Evolutionary conservation across 2,888 invertebrate species (phyloP), one percentile per base, ranked within the genome.

Genomic region (Tiliacea citrago): DNA sequence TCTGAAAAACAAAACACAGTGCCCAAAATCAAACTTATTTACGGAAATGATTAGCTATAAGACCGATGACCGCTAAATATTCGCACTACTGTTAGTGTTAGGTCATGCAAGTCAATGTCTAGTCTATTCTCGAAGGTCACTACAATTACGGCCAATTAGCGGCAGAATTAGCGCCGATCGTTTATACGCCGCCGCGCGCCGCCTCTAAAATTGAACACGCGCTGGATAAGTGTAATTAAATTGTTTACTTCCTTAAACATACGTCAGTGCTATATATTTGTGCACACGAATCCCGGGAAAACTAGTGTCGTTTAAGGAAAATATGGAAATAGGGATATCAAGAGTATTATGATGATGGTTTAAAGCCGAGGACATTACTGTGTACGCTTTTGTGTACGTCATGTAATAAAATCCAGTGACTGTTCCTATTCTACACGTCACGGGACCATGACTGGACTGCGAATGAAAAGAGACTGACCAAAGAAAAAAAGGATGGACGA

Each of bases 61-160:
- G 75, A 63, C 35, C 71, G 62, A 66, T 69, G 70, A 75, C 71
- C 63, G 71, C 63, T 67, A 65, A 47, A 49, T 58, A 77, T 70
- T 69, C 13, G 70, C 45, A n/a, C 21, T 16, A 42, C 16, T 62
- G 62, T 47, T 57, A 51, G 63, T 58, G 67, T 66, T 68, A 61
- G 66, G 75, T 85, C 72, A 74, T 62, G 39, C 24, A 39, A 71
- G 90, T 72, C 67, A 67, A 73, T 69, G 68, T 61, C 66, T 47
- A 62, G 73, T 73, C 69, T 65, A 75, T 81, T 71, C 68, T 61
- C 70, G 82, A 88, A 91, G 93, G 92, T 89, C 89, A 78, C n/a
- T 42, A 73, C 87, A 91, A 91, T 92, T 90, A 85, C 53, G 57
- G 76, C 69, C 88, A 90, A 92, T 92, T 92, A 89, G 75, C 70